Evolutionary conservation across 1,140 invertebrate genomes (phyloP), one percentile per base, ranked within the genome.

Genomic region (Anoplolepis gracilipes): DNA sequence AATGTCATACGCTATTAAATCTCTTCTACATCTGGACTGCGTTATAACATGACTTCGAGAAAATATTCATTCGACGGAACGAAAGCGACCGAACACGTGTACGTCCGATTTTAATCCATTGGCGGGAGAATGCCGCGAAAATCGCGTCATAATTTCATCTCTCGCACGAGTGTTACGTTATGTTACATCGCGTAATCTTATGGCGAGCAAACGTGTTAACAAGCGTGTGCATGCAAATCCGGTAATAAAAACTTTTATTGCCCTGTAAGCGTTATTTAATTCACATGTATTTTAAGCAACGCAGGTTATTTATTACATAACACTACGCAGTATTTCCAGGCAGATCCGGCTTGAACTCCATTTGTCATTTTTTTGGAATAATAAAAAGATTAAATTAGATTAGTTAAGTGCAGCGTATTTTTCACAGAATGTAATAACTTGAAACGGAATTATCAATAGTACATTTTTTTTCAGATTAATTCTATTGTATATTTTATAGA

Each of bases 191-290:
- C 78, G 78, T 89, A 90, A 91, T 89, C 84, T 90, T 89, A 84
- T 79, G 62, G 61, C 84, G 70, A 87, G 84, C 82, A 85, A 70
- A 28, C 87, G 84, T 88, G 88, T 90, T 91, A 91, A 91, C 88
- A 91, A 88, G 90, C n/a, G n/a, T 85, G 7, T 57, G 53, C 55
- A 53, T 30, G 49, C 39, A 42, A 62, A 55, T 46, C 13, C 70
- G 65, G 72, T 79, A 75, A 90, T 90, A 90, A 90, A 90, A 90
- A 90, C 84, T 87, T 87, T 90, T 77, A 73, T 88, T 79, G 86
- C 33, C 76, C 78, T 85, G 86, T 85, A 91, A 90, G 86, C 82
- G 78, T 90, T 86, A 85, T 85, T 90, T 91, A 90, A 91, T 88
- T 91, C 86, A 82, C 72, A 65, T 81, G 61, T 77, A 88, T 72